Evolutionary conservation across 1,140 invertebrate genomes (phyloP), one percentile per base, ranked within the genome.

Genomic region (Spodoptera frugiperda): DNA sequence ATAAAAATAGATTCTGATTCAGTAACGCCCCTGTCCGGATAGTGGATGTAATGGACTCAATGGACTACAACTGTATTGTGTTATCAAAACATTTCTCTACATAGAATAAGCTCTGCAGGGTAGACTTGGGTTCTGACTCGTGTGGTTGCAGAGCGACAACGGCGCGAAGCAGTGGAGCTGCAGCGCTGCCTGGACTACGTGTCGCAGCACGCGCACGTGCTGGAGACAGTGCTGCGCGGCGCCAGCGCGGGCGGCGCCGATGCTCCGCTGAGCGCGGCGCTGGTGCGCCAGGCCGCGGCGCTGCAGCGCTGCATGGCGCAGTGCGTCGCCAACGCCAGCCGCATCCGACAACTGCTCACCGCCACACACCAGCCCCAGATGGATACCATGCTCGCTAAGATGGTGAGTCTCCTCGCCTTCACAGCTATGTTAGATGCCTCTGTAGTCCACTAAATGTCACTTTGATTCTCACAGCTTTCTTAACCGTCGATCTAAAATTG

Each of bases 251-350:
- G 82, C 14, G 77, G 79, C 25, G 70, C 72, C 33, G 82, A 77
- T n/a, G 90, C 87, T 49, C 90, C 91, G 73, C 85, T 93, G 25
- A 83, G 84, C 59, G 87, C 87, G 1, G 79, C 85, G 78, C 85
- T 91, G 76, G 86, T 90, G 67, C 83, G 90, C 6, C 91, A 92
- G 84, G 90, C 91, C 14, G 86, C 87, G 11, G 87, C 90, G 68
- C 86, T 93, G 81, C 91, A 91, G 85, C 89, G 91, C 82, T 91
- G 90, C 84, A 93, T 93, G 91, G 87, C 90, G 63, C 91, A 91
- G 81, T 92, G 91, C 79, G 89, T 92, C 8, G 87, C 87, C 70
- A 92, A 93, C 84, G 92, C 91, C n/a, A 78, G 85, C 21, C 84
- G 88, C 49, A 93, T 93, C 79, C 84, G 91, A 0, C 84, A 84